phyloP scores from a whole-genome alignment of 2,797 vertebrate genomes.

The Bradypus variegatus region DNA sequence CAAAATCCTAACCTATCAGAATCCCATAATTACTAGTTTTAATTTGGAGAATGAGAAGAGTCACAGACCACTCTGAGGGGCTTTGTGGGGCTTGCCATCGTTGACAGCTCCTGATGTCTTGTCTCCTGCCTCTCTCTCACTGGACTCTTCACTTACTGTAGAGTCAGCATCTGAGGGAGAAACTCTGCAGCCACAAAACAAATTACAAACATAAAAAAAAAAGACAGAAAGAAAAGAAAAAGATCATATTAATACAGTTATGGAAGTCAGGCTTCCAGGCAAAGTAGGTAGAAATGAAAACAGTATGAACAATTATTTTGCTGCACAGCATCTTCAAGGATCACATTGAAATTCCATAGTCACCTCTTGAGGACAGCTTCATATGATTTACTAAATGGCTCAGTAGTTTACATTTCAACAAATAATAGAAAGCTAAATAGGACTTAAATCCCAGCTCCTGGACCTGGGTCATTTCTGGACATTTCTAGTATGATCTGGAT shows the following conservation, averaged over 20 bases:
- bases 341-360: accelerated
- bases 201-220: neutral
- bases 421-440: neutral
- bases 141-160: conserved; percentile 90
- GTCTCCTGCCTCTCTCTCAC: conserved; percentile 86
- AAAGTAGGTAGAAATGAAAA: neutral
- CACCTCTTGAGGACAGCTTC: neutral
- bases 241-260: neutral
- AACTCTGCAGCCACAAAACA: conserved; percentile 75
- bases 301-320: neutral
- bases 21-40: neutral
- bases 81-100: conserved; percentile 81
- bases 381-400: accelerated
- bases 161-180: conserved; percentile 94
- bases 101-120: conserved; percentile 79
- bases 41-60: neutral
- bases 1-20: neutral
- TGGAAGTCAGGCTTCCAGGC: neutral
- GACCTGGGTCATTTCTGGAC: neutral
- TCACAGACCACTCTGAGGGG: conserved; percentile 81
- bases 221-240: neutral
- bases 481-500: neutral
- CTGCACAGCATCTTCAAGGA: neutral
- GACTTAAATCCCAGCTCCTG: neutral
- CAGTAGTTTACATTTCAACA: neutral